phyloP scores from a whole-genome alignment of 2,797 vertebrate genomes.

The Lindbergichthys nudifrons region DNA sequence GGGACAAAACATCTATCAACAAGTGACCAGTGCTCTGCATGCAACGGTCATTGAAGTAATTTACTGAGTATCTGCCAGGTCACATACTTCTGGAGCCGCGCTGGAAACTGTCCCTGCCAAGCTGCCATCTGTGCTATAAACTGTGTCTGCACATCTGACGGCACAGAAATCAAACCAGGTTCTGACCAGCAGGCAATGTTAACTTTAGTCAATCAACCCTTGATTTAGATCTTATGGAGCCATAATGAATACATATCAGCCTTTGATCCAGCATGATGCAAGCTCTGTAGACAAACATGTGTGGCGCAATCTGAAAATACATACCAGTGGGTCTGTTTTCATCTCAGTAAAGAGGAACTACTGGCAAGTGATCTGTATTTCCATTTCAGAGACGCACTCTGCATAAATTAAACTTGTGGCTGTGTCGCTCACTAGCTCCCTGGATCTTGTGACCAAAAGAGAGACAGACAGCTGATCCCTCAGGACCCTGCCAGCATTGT shows the following conservation, averaged over 20 bases:
- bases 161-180: neutral
- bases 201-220: neutral
- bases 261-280: neutral
- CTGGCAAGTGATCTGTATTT: conserved; percentile 7
- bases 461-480: conserved; percentile 64
- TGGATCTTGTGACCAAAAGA: conserved; percentile 57
- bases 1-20: neutral
- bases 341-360: conserved; percentile 26
- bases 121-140: conserved; percentile 23
- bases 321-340: conserved; percentile 32
- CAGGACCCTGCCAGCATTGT: conserved; percentile 41
- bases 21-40: neutral
- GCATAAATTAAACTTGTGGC: conserved; percentile 40
- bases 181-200: neutral
- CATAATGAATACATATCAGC: neutral
- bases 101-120: conserved; percentile 11
- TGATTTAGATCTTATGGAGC: neutral
- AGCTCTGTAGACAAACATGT: neutral
- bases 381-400: conserved; percentile 12
- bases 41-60: neutral
- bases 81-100: conserved; percentile 27
- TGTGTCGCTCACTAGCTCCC: conserved; percentile 30
- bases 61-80: conserved; percentile 27
- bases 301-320: conserved; percentile 22
- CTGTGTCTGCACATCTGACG: neutral